A percentile compares a stretch with the other conserved stretches of the same genome.
These are phyloP conservation scores for Murina feae DNA, from an alignment of 2,113 vertebrate species.

Conservation along the genomic window DNA sequence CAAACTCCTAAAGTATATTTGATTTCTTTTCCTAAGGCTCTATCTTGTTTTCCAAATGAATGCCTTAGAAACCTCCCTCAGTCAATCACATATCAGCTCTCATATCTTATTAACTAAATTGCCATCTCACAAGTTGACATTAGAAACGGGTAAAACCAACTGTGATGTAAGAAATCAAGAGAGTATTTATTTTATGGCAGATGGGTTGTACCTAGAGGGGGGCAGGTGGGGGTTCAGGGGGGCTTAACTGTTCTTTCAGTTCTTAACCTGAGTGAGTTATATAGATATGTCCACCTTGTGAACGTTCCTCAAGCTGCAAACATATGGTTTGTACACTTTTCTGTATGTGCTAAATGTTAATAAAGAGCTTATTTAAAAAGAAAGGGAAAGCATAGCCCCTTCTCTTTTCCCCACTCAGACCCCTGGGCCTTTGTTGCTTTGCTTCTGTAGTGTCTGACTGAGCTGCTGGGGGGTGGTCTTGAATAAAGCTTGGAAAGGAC, in stretches of 20 bases:
- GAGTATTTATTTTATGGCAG: neutral
- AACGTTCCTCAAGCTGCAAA: neutral
- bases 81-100: neutral
- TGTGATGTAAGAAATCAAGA: neutral
- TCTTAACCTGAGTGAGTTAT: neutral
- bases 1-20: neutral
- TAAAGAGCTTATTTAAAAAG: neutral
- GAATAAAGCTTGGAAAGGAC: neutral
- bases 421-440: neutral
- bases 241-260: neutral
- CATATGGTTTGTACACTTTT: neutral
- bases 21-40: neutral
- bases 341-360: neutral
- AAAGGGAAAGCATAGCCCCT: neutral
- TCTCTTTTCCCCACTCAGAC: neutral
- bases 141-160: neutral
- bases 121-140: neutral
- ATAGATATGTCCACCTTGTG: neutral
- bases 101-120: neutral
- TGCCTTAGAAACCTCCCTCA: neutral
- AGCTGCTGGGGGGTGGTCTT: neutral
- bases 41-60: neutral
- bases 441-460: neutral
- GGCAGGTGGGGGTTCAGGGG: neutral
- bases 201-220: neutral